Conservation (phyloP, 2,797 vertebrate species). For the Pangasius macronema region DNA sequence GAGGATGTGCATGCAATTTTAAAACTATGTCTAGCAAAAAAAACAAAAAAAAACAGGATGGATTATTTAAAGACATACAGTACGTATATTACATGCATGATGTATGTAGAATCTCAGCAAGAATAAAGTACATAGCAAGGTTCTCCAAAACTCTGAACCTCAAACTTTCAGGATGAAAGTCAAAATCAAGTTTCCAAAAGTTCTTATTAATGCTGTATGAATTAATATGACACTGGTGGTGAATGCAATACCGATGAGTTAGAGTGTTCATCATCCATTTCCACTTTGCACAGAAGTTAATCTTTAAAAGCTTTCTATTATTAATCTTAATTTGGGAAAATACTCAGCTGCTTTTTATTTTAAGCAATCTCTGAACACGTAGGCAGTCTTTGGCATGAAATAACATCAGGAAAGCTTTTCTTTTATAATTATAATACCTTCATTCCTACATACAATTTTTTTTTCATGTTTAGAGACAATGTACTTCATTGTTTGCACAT, state of each 20-base stretch:
- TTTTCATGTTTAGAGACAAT: neutral
- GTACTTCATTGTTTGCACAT: neutral
- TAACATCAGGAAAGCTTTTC: neutral
- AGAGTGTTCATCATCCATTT: neutral
- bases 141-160: neutral
- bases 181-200: neutral
- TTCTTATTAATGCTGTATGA: neutral
- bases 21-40: neutral
- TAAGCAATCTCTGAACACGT: neutral
- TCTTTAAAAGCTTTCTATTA: neutral
- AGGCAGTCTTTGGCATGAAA: neutral
- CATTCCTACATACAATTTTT: neutral
- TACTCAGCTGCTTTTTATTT: neutral
- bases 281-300: neutral
- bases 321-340: neutral
- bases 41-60: neutral
- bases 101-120: neutral
- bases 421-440: neutral
- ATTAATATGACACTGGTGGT: neutral
- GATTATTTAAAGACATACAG: neutral
- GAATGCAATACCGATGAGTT: neutral
- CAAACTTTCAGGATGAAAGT: neutral
- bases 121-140: neutral
- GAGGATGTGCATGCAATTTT: neutral
- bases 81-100: neutral